Percentiles rank a stretch among this genome's conserved stretches.
These are phyloP conservation scores for Crotalus tigris DNA, from an alignment of 2,113 vertebrate genomes.

Conservation along the genomic window DNA sequence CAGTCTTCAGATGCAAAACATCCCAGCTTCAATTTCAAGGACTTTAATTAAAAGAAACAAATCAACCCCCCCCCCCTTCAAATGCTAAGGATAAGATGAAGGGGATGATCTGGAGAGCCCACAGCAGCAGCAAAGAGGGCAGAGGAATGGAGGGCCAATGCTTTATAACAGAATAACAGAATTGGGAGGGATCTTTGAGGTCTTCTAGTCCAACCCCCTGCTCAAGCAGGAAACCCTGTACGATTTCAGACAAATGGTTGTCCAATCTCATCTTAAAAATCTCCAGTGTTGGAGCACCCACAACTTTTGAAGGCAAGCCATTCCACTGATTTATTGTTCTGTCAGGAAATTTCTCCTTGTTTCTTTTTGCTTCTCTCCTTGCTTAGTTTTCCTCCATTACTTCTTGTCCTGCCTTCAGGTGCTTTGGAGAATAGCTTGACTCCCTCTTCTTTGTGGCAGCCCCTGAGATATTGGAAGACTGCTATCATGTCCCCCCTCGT, in stretches of 20 bases:
- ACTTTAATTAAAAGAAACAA: not conserved
- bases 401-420: not conserved
- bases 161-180: not conserved
- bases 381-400: not conserved
- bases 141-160: not conserved
- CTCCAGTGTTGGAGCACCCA: not conserved
- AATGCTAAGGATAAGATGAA: not conserved
- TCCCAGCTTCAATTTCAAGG: not conserved
- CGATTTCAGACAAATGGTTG: not conserved
- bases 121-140: not conserved
- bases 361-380: not conserved
- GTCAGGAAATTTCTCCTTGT: not conserved
- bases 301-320: not conserved
- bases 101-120: not conserved
- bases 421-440: not conserved
- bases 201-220: not conserved
- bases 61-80: not conserved
- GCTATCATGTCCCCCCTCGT: not conserved
- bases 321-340: not conserved
- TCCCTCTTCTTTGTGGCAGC: not conserved
- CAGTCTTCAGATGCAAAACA: not conserved
- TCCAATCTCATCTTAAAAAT: not conserved
- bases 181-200: not conserved
- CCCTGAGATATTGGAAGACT: fast-evolving
- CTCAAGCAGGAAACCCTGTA: not conserved